Base-by-base conservation (phyloP, 2,888 invertebrate species). In the Lycocerus yunnanus region DNA sequence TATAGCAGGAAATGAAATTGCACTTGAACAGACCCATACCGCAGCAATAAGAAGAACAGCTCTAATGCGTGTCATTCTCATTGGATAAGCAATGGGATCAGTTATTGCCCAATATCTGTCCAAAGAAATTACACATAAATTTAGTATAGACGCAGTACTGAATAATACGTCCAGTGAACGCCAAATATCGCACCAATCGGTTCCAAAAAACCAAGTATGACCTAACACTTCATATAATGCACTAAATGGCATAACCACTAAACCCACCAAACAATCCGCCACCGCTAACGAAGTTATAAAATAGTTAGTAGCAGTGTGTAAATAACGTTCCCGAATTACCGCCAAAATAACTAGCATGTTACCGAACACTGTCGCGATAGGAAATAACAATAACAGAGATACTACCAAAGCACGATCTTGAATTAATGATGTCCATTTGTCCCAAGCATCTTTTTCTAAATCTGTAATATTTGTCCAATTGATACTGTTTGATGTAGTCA, bases 41-140 rank as follows among this genome's bases (percentile, higher is more conserved):
- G 94, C 93, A 0, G 95, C 95, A 77, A 99, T 98, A 9, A 98
- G 90, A 20, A 95, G 90, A 3, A 93, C 93, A 0, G 98, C 97
- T 73, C 96, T 91, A 74, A 93, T 92, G 60, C 95, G 92, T 20
- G 96, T 97, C 96, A 99, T 98, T 78, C 94, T 90, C 89, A 95
- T 95, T 1, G 98, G 97, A 88, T 99, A 99, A 66, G 96, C 96
- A 80, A 99, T 97, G 0, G 99, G 99, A 88, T 99, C 98, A 13
- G 97, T 98, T 78, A 99, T 99, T 65, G 99, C 99, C 98, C 98
- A 98, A 87, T 99, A 99, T 15, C 98, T 92, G 86, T 98, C 98
- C 82, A 98, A 86, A 0, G 97, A 97, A 83, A 98, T 99, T 24
- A 99, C 97, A 88, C 99, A 99, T 71, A 99, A 89, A 88, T 99